phyloP scores from a whole-genome alignment of 2,797 vertebrate species.

The Coreius guichenoti region DNA sequence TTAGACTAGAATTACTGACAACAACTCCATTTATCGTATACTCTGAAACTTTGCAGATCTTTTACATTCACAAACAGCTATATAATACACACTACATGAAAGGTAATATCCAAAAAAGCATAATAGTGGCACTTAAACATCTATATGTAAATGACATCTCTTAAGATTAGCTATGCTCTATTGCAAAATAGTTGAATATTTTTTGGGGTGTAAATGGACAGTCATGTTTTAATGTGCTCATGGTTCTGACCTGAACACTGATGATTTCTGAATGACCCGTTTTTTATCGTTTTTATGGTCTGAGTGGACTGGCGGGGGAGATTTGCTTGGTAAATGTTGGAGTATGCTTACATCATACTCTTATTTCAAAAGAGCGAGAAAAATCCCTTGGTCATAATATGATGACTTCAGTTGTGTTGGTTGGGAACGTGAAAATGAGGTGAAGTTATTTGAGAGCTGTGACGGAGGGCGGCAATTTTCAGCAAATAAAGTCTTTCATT shows the following conservation, averaged over 20 bases:
- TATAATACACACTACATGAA: not conserved
- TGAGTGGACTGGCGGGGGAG: not conserved
- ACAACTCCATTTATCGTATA: no score
- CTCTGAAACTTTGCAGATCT: not conserved
- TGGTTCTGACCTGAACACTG: not conserved
- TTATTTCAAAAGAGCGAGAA: constrained; percentile 12
- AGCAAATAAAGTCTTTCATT: constrained; percentile 6
- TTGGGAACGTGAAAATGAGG: not conserved
- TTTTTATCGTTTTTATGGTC: constrained; percentile 6
- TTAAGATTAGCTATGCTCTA: not conserved
- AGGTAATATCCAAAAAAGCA: not conserved
- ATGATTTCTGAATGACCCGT: not conserved
- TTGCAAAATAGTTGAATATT: not conserved
- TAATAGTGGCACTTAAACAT: not conserved
- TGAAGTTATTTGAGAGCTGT: not conserved
- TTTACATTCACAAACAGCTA: not conserved
- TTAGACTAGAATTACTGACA: no score
- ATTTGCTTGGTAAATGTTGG: constrained; percentile 18
- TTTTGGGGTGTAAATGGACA: not conserved
- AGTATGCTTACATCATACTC: constrained; percentile 9
- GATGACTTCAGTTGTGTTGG: constrained; percentile 6
- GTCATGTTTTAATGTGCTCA: not conserved
- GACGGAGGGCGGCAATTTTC: not conserved
- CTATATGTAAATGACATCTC: not conserved
- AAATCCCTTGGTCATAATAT: constrained; percentile 3